phyloP scores from a whole-genome alignment of 2,113 vertebrate genomes.

The Cinclus mexicanus region DNA sequence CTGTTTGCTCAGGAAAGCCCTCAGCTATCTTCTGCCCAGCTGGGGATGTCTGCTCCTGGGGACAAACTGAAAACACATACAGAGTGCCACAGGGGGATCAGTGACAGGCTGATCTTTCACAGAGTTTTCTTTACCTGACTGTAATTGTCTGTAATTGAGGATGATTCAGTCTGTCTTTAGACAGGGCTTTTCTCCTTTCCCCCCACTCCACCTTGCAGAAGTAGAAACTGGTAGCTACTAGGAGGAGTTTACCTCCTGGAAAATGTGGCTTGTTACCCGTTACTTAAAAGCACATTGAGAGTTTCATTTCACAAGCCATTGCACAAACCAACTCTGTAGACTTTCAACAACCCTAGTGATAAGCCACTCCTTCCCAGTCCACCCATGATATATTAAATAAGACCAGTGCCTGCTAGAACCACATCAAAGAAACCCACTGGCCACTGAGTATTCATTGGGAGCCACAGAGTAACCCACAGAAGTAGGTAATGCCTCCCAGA shows the following conservation, averaged over 20 bases:
- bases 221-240: not conserved
- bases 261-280: not conserved
- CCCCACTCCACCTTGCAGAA: not conserved
- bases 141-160: not conserved
- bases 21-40: not conserved
- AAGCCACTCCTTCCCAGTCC: not conserved
- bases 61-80: not conserved
- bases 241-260: not conserved
- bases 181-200: not conserved
- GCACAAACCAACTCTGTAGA: not conserved
- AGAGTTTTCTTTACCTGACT: not conserved
- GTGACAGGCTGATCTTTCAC: not conserved
- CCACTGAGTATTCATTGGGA: not conserved
- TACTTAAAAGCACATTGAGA: not conserved
- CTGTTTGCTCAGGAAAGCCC: not conserved
- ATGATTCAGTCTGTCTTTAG: not conserved
- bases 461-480: not conserved
- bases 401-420: not conserved
- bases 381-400: not conserved
- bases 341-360: not conserved
- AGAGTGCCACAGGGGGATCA: not conserved
- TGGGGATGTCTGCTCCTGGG: not conserved
- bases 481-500: not conserved
- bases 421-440: not conserved
- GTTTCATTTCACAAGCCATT: slow-evolving; percentile 20